A percentile compares a stretch with the other conserved stretches of the same genome.
phyloP scores from a whole-genome alignment of 2,888 invertebrate species.

The Saturnia japonica region DNA sequence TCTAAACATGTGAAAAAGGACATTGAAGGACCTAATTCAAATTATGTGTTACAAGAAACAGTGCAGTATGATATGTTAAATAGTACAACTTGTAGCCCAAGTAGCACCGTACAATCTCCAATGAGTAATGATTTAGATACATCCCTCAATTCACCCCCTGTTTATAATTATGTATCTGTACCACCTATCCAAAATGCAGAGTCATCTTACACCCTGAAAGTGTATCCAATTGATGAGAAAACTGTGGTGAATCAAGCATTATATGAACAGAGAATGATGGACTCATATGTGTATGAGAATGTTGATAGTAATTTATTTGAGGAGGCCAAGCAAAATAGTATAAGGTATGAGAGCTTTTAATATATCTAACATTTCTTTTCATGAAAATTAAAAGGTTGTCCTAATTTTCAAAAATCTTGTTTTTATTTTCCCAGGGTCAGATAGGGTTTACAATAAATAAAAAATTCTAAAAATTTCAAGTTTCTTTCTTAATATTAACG shows the following conservation, averaged over 20 bases:
- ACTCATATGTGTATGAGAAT: constrained; percentile 62
- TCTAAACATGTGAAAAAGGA: constrained; percentile 82
- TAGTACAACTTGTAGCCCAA: constrained; percentile 72
- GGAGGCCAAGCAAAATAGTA: constrained; percentile 67
- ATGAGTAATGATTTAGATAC: constrained; percentile 60
- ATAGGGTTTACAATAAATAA: too few species aligned
- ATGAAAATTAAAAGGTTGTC: too few species aligned
- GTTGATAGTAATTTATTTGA: constrained; percentile 58
- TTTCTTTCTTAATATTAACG: too few species aligned
- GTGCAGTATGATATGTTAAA: constrained; percentile 66
- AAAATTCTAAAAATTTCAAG: too few species aligned
- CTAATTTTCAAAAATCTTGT: too few species aligned
- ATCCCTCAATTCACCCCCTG: constrained; percentile 56
- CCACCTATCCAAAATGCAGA: constrained; percentile 47
- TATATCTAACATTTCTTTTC: too few species aligned
- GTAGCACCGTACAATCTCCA: constrained; percentile 68
- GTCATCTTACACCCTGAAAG: constrained; percentile 58
- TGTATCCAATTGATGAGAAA: constrained; percentile 69
- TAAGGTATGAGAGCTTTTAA: constrained; percentile 52
- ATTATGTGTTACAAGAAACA: constrained; percentile 47
- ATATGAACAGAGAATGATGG: constrained; percentile 58
- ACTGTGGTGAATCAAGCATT: constrained; percentile 54
- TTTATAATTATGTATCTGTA: constrained; percentile 43
- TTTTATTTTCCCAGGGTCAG: too few species aligned
- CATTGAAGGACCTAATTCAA: constrained; percentile 47